Percentiles rank a stretch among this genome's conserved stretches.
Evolutionary conservation across 2,113 vertebrate genomes (phyloP).

Genomic region (Chrysemys picta): DNA sequence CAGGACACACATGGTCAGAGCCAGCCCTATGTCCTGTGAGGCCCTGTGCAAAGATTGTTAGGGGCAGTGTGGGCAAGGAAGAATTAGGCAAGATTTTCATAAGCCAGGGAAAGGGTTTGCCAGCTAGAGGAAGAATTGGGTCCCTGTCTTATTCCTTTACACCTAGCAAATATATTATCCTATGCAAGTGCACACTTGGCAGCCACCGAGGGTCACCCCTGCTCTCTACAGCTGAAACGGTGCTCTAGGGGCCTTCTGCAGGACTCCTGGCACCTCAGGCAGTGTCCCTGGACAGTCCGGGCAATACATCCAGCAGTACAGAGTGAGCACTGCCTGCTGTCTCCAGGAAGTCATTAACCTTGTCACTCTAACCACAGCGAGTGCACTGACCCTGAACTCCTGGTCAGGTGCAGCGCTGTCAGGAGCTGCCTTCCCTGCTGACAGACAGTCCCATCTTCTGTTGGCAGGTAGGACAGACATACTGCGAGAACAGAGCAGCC

Average conservation of each 20-base stretch:
- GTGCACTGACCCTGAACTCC: not conserved
- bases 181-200: not conserved
- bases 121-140: not conserved
- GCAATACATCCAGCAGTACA: not conserved
- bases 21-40: not conserved
- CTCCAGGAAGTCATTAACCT: not conserved
- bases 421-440: not conserved
- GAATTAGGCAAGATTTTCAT: not conserved
- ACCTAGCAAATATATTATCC: not conserved
- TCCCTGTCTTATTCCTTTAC: not conserved
- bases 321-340: not conserved
- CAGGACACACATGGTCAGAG: not conserved
- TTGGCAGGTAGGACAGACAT: not conserved
- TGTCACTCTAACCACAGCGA: not conserved
- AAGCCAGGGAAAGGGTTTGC: not conserved
- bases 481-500: not conserved
- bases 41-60: not conserved
- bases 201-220: not conserved
- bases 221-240: not conserved
- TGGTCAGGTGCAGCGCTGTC: not conserved
- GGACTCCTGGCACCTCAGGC: not conserved
- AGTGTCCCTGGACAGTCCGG: not conserved
- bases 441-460: not conserved
- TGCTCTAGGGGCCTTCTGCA: not conserved
- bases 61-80: fast-evolving